These are phyloP conservation scores for Tetrao urogallus DNA, from an alignment of 2,113 vertebrate genomes.

Conservation along the genomic window DNA sequence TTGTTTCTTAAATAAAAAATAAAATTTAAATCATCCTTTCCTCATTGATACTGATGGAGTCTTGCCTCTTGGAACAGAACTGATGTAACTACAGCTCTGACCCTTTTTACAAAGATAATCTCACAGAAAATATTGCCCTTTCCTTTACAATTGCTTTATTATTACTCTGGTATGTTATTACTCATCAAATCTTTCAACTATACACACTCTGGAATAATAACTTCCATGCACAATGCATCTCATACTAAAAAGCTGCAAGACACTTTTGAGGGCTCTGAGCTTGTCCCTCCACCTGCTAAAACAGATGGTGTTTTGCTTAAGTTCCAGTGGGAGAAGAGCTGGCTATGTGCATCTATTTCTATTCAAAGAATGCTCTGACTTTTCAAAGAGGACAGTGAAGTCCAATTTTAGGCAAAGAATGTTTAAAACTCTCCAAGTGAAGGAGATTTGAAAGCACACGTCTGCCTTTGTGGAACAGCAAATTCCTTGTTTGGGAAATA, in stretches of 20 bases:
- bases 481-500: not conserved
- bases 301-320: conserved; percentile 71
- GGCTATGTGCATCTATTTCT: conserved; percentile 17
- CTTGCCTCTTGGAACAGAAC: not conserved
- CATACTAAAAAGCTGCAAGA: not conserved
- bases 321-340: conserved; percentile 47
- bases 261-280: conserved; percentile 25
- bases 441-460: not conserved
- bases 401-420: conserved; percentile 19
- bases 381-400: conserved; percentile 41
- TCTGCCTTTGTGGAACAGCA: conserved; percentile 12
- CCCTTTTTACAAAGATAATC: not conserved
- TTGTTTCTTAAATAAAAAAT: not conserved
- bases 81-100: not conserved
- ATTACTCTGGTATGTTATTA: not conserved
- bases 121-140: not conserved
- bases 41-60: not conserved
- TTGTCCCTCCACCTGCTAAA: conserved; percentile 63
- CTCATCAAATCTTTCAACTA: not conserved
- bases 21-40: not conserved
- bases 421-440: conserved; percentile 15
- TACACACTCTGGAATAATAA: not conserved
- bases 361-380: conserved; percentile 58
- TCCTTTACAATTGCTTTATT: not conserved
- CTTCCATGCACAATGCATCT: not conserved